Percentiles rank a stretch among this genome's conserved stretches.
phyloP scores from a whole-genome alignment of 2,888 invertebrate species.

The Pammene aurita region DNA sequence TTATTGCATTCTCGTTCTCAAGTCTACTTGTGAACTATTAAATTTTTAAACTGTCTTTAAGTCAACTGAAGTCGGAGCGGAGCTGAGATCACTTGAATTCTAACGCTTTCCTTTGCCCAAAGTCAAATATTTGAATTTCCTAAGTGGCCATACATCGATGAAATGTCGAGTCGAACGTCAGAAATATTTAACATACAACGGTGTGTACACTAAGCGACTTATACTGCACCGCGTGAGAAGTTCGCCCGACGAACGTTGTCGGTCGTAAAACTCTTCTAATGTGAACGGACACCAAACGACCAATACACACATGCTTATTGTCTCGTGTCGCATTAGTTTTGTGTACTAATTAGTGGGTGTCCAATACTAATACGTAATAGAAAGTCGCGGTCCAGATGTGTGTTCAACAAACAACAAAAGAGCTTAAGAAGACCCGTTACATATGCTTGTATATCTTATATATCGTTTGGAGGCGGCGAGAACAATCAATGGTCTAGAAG shows the following conservation, averaged over 20 bases:
- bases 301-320: constrained; percentile 68
- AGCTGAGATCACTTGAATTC: constrained; percentile 82
- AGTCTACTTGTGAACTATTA: constrained; percentile 74
- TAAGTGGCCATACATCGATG: constrained; percentile 81
- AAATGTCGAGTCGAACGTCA: constrained; percentile 72
- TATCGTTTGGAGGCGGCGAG: constrained; percentile 69
- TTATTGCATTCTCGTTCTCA: constrained; percentile 55
- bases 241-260: constrained; percentile 54
- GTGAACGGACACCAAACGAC: constrained; percentile 67
- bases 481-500: constrained; percentile 60
- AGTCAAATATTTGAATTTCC: constrained; percentile 81
- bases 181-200: constrained; percentile 79
- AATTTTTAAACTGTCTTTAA: constrained; percentile 80
- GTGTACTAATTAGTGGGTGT: constrained; percentile 83
- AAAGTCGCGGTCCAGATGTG: constrained; percentile 79
- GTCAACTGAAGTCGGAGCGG: constrained; percentile 75
- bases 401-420: constrained; percentile 77
- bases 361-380: constrained; percentile 81
- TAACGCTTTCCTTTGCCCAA: constrained; percentile 83
- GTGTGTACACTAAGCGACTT: constrained; percentile 59
- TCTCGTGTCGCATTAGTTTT: constrained; percentile 75
- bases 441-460: constrained; percentile 68
- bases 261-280: constrained; percentile 50
- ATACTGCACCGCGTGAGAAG: constrained; percentile 58
- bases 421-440: constrained; percentile 72